Evolutionary conservation across 2,888 invertebrate genomes (phyloP).

Genomic region (Craniophora ligustri): DNA sequence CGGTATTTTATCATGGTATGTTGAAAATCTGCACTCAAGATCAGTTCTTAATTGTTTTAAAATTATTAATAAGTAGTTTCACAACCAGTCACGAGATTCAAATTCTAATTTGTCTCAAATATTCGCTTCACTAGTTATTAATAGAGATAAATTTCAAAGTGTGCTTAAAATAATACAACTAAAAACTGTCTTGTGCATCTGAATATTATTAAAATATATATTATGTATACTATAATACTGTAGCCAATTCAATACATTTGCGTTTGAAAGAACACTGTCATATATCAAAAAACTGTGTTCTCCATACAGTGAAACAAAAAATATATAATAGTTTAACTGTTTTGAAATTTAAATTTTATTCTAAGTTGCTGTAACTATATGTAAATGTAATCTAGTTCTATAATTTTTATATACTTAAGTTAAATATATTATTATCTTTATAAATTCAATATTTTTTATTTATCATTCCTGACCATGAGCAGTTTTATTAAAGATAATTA

Average conservation of each 20-base stretch:
- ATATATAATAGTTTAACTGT: slow-evolving; percentile 30
- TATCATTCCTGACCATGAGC: neutral
- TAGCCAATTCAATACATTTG: too few relatives aligned
- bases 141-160: too few relatives aligned
- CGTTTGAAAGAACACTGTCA: too few relatives aligned
- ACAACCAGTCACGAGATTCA: too few relatives aligned
- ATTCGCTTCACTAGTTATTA: too few relatives aligned
- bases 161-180: too few relatives aligned
- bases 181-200: too few relatives aligned
- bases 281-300: neutral
- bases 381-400: slow-evolving; percentile 57
- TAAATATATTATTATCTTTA: slow-evolving; percentile 50
- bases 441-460: slow-evolving; percentile 26
- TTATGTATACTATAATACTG: too few relatives aligned
- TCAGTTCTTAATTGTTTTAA: slow-evolving; percentile 13
- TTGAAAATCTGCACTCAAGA: neutral
- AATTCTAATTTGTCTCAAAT: neutral
- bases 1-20: slow-evolving; percentile 17
- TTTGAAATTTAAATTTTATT: slow-evolving; percentile 47
- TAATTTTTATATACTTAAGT: slow-evolving; percentile 57
- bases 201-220: too few relatives aligned
- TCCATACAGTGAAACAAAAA: slow-evolving; percentile 28
- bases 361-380: slow-evolving; percentile 49
- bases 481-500: too few relatives aligned
- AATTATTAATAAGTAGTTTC: neutral